Base-by-base conservation (phyloP, 2,113 vertebrate genomes). In the Hoplias malabaricus region DNA sequence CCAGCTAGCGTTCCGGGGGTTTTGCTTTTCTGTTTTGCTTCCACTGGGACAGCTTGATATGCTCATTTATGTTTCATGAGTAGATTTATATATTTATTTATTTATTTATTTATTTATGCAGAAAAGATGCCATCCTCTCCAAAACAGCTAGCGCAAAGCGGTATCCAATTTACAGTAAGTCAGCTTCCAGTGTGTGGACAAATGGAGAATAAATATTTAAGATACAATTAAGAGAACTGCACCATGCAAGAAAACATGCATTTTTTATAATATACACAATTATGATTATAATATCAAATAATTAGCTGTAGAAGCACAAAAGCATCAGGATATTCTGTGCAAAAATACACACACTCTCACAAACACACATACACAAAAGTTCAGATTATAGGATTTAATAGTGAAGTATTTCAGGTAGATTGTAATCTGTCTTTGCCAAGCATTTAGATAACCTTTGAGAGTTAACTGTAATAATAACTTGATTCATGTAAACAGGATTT, bases 181-280 rank as follows among this genome's bases (percentile, higher is more conserved):
- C 48, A 53, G 48, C 48, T 53, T 10, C n/a, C 48, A 21, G 33
- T 36, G 4, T 8, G 19, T 3, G 21, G 14, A 36, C 16, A 19
- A 2, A 3, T 6, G 5, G 53, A 56, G 21, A 25, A 88, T 88
- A 83, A 88, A 91, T 89, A 89, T 87, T 89, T 88, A 81, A 91
- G 84, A 81, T 33, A 67, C 76, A 82, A 88, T 87, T 77, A 82
- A 81, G 73, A 82, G 83, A 79, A 83, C 78, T 66, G 31, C 19
- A 11, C 2, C 21, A 36, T 16, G 59, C 34, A 34, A n/a, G n/a
- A 21, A 69, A 71, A 80, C 83, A 53, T 87, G 81, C 84, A 82
- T 85, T 76, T 80, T 82, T 81, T 81, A 72, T 80, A 72, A 4
- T 63, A 63, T 36, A 78, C 68, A 77, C 84, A 84, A 87, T 89